Base-by-base conservation (phyloP, 2,113 vertebrate genomes). In the Otus sunia region DNA sequence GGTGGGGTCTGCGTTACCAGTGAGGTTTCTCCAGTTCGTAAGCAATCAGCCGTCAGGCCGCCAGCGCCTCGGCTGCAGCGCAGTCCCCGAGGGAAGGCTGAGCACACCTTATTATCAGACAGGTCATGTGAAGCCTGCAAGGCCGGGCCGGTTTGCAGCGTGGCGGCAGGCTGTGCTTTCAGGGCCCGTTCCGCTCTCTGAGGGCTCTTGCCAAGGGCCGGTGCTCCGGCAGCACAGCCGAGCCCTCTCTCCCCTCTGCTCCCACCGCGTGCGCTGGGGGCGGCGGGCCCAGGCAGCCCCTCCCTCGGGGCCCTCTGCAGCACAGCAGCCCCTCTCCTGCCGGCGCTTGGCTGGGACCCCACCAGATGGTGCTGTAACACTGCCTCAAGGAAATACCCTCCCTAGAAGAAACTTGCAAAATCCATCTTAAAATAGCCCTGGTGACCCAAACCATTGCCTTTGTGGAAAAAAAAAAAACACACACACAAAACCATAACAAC, bases 361-460 rank as follows among this genome's bases (percentile, higher is more conserved):
- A 63, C 45, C 95, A 93, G 96, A 34, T 41, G 96, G 96, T 30
- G 96, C 96, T 93, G 95, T 77, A 55, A 59, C 90, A 92, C 96
- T 21, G 88, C 92, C 78, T 27, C 67, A 69, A 23, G 39, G 64
- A 43, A 21, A 11, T 5, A 1, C 30, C 37, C 27, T 16, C 3
- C 2, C 20, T 1, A 5, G 59, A 15, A 58, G 32, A 17, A 45
- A 22, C 45, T 12, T 27, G 34, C 41, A 8, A 56, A 78, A 81
- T 34, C 32, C 15, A 0, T 8, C 52, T 41, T 43, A 43, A 71
- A 86, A 62, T 12, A 71, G 83, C 39, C 6, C 20, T 1, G 45
- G 12, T 50, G 55, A 63, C 37, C 16, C 56, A 8, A 56, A 10
- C 16, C 29, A 8, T 8, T 13, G 64, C 41, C 55, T 76, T 6